Evolutionary conservation across 2,113 vertebrate genomes (phyloP).

Genomic region (Oceanites oceanicus): DNA sequence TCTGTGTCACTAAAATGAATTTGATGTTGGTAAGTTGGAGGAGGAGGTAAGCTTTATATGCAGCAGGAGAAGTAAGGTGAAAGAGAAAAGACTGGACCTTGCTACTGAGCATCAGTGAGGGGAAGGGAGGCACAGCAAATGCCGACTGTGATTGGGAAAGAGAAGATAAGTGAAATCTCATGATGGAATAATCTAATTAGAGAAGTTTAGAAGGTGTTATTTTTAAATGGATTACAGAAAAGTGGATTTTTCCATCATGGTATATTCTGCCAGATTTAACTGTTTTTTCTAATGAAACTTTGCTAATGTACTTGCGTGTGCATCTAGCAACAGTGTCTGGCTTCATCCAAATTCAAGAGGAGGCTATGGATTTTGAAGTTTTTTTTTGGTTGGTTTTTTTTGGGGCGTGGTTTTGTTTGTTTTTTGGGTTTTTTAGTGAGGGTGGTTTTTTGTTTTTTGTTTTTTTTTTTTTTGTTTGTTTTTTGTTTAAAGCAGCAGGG

Average conservation of each 20-base stretch:
- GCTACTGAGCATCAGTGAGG: not conserved
- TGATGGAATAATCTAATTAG: not conserved
- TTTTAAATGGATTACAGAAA: not conserved
- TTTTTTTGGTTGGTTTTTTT: not conserved
- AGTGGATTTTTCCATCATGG: not conserved
- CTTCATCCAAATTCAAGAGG: not conserved
- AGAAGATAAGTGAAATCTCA: not conserved
- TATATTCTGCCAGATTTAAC: not conserved
- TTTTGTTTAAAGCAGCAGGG: not conserved
- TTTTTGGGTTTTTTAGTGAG: too few species aligned
- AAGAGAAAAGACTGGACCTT: not conserved
- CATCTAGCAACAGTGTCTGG: not conserved
- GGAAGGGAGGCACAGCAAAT: not conserved
- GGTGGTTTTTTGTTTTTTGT: not conserved
- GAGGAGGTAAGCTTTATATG: not conserved
- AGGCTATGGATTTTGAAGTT: not conserved
- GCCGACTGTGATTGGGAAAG: not conserved
- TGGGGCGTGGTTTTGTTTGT: not conserved
- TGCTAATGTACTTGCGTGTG: fast-evolving
- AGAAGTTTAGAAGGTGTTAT: not conserved
- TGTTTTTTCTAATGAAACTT: not conserved
- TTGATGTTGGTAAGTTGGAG: not conserved
- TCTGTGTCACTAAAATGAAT: not conserved
- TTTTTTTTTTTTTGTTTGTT: not conserved
- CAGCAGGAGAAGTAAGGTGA: not conserved